Conservation (phyloP, 2,888 invertebrate genomes). For the Stramonita haemastoma region DNA sequence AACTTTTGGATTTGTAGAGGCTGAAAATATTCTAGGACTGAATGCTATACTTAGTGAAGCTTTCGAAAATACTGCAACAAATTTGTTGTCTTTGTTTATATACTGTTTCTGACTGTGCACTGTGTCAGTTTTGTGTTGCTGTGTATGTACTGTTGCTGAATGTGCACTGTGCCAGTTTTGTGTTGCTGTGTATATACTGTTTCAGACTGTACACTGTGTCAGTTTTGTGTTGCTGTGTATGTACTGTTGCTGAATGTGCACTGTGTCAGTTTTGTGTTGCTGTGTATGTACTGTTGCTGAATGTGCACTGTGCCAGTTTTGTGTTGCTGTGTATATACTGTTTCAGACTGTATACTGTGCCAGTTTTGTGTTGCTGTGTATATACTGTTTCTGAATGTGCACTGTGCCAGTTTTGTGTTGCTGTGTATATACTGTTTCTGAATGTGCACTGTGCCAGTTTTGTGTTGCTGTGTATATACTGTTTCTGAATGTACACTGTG, state of each 20-base stretch:
- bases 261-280: conserved; percentile 27
- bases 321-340: no score
- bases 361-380: conserved; percentile 37
- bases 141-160: no score
- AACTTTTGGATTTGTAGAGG: no score
- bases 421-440: not conserved
- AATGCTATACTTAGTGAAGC: no score
- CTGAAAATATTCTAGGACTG: no score
- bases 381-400: no score
- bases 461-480: not conserved
- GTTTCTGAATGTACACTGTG: not conserved
- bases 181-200: no score
- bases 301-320: not conserved
- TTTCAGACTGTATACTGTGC: not conserved
- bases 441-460: not conserved
- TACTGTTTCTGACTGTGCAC: not conserved
- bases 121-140: conserved; percentile 28
- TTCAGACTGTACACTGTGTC: not conserved
- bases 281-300: no score
- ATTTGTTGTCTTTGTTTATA: no score
- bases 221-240: conserved; percentile 39
- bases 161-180: not conserved
- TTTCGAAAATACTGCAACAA: no score
- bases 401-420: conserved; percentile 22
- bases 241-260: no score